Conservation (phyloP, 2,888 invertebrate species). For the Erannis defoliaria region DNA sequence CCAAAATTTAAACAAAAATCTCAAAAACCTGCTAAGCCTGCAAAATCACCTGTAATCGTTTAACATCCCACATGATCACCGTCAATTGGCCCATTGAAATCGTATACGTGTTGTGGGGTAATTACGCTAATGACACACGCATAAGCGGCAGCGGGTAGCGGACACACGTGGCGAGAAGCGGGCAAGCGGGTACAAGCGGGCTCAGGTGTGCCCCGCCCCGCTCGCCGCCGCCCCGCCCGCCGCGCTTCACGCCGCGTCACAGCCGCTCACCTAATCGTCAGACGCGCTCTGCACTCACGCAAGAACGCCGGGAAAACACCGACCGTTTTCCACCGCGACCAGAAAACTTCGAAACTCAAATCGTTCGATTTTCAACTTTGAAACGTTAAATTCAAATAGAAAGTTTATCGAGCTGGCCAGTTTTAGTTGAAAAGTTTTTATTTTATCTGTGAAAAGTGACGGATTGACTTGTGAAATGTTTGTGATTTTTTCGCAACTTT, state of each 20-base stretch:
- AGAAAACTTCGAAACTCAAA: conserved; percentile 74
- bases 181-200: conserved; percentile 62
- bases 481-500: conserved; percentile 69
- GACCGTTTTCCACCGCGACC: conserved; percentile 81
- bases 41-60: conserved; percentile 59
- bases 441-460: conserved; percentile 48
- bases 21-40: conserved; percentile 12
- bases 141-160: conserved; percentile 62
- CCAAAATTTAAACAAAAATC: neutral
- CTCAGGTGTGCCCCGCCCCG: conserved; percentile 83
- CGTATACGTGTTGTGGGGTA: conserved; percentile 65
- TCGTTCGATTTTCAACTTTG: conserved; percentile 57
- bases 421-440: conserved; percentile 29
- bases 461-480: conserved; percentile 77
- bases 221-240: conserved; percentile 66
- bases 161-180: conserved; percentile 37
- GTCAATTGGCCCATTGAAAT: conserved; percentile 75
- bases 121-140: conserved; percentile 65
- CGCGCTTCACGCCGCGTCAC: conserved; percentile 69
- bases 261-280: conserved; percentile 76
- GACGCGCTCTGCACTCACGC: conserved; percentile 83
- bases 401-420: conserved; percentile 41
- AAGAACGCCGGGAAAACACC: conserved; percentile 83
- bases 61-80: conserved; percentile 61
- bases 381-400: conserved; percentile 16